phyloP scores from a whole-genome alignment of 2,888 invertebrate species.

The Osmoderma eremita region DNA sequence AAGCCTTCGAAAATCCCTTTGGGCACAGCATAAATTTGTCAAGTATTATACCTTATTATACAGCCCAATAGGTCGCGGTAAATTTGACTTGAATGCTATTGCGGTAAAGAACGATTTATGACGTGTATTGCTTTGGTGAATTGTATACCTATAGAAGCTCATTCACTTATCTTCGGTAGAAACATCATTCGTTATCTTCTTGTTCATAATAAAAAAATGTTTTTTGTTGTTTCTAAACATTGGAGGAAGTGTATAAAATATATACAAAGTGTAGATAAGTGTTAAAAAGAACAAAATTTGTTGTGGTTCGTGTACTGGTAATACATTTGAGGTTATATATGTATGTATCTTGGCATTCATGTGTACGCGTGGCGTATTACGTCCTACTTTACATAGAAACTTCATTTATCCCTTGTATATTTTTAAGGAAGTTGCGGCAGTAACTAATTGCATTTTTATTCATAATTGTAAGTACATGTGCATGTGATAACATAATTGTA shows the following conservation, averaged over 20 bases:
- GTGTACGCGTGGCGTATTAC: too few species aligned
- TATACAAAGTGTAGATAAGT: too few species aligned
- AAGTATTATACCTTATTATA: constrained; percentile 46
- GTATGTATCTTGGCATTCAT: too few species aligned
- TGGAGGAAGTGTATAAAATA: too few species aligned
- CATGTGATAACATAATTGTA: not conserved
- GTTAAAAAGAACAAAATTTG: too few species aligned
- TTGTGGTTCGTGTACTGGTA: too few species aligned
- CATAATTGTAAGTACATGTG: constrained; percentile 6
- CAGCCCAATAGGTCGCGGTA: not conserved
- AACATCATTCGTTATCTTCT: too few species aligned
- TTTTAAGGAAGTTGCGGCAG: not conserved
- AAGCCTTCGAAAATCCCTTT: constrained; percentile 49
- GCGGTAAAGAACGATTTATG: not conserved
- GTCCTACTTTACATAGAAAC: too few species aligned
- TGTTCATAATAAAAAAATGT: too few species aligned
- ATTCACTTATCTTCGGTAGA: not conserved
- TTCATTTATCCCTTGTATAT: not conserved
- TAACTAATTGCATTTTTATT: constrained; percentile 9
- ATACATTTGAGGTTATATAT: too few species aligned
- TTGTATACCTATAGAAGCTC: not conserved
- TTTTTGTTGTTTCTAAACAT: too few species aligned
- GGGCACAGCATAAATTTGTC: constrained; percentile 56
- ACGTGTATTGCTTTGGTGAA: not conserved
- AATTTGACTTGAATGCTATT: constrained; percentile 4